Base-by-base conservation (phyloP, 2,888 invertebrate genomes). In the Cerceris rybyensis region DNA sequence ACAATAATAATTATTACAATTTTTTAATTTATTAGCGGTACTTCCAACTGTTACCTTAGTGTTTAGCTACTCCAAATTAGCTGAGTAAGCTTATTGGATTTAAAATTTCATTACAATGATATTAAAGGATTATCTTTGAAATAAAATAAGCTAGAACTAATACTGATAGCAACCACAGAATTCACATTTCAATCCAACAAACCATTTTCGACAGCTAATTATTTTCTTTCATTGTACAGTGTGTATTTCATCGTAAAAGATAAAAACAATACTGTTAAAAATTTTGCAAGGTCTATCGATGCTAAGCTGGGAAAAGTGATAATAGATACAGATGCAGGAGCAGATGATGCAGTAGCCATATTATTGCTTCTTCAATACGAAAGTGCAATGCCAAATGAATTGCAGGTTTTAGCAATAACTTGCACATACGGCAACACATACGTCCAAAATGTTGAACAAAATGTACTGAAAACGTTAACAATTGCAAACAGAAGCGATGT, bases 341-440 rank as follows among this genome's bases (percentile, higher is more conserved):
- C 88, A 0, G 94, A 94, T 77, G 94, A 94, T 84, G 93, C 93
- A 0, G 69, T 91, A 57, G 94, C 93, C 1, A 89, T 94, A 65
- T 81, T 93, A 50, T 78, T 93, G 50, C 87, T 91, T 5, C 81
- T 93, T 7, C 83, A 84, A 6, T 83, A 86, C 13, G 83, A 86
- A 72, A 59, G 46, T 41, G 78, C 69, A 83, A 9, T n/a, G 28
- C 13, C 81, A 83, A 1, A 75, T 87, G 1, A 76, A 88, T 0
- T 89, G 92, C 7, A 93, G 61, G 87, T 94, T 6, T 57, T 94
- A 1, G 95, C 93, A n/a, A 93, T 95, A 61, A 95, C 94, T 0
- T 94, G 94, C 79, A 93, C 93, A 0, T 91, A 93, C 57, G 95
- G 95, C 2, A 95, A 94, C 85, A 93, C 93, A 0, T 81, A 88